These are phyloP conservation scores for Acanthococcus lagerstroemiae DNA, from an alignment of 2,888 invertebrate species.

Conservation along the genomic window DNA sequence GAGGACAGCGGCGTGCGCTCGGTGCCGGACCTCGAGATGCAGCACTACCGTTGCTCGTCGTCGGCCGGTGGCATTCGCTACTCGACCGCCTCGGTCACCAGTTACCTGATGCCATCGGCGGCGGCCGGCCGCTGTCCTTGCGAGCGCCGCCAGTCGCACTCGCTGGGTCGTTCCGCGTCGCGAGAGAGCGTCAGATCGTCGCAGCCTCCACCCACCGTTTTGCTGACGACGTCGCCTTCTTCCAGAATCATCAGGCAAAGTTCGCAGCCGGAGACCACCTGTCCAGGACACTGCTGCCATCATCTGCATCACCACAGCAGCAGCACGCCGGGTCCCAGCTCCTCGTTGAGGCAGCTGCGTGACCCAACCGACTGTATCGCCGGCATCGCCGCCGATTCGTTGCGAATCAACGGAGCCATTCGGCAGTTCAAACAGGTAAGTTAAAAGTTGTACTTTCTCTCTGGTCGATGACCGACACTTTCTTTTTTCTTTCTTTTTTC, in stretches of 20 bases:
- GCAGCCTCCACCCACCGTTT: slow-evolving; percentile 56
- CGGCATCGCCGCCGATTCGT: slow-evolving; percentile 89
- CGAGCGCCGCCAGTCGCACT: slow-evolving; percentile 70
- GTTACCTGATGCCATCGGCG: slow-evolving; percentile 23
- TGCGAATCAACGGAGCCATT: slow-evolving; percentile 92
- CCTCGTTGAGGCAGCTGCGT: slow-evolving; percentile 73
- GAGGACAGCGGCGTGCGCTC: slow-evolving; percentile 63
- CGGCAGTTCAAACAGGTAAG: slow-evolving; percentile 88
- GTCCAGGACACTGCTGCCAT: slow-evolving; percentile 49
- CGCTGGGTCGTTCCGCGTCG: slow-evolving; percentile 74
- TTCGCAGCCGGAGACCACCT: slow-evolving; percentile 69
- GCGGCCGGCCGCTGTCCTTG: slow-evolving; percentile 47
- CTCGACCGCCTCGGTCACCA: slow-evolving; percentile 26
- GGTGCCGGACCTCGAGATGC: slow-evolving; percentile 71
- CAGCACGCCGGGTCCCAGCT: slow-evolving; percentile 57
- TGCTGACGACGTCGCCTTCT: slow-evolving; percentile 57
- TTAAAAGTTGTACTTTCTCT: background rate
- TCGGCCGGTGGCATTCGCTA: slow-evolving; percentile 28
- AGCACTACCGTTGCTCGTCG: slow-evolving; percentile 47
- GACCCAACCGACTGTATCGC: slow-evolving; percentile 80
- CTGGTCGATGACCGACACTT: too few species aligned
- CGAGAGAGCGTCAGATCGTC: slow-evolving; percentile 54
- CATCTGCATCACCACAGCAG: slow-evolving; percentile 45
- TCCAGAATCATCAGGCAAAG: slow-evolving; percentile 78
- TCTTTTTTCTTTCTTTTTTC: too few species aligned